Percentiles rank a stretch among this genome's conserved stretches.
Conservation (phyloP, 2,888 invertebrate species). For the Allophyes oxyacanthae region DNA sequence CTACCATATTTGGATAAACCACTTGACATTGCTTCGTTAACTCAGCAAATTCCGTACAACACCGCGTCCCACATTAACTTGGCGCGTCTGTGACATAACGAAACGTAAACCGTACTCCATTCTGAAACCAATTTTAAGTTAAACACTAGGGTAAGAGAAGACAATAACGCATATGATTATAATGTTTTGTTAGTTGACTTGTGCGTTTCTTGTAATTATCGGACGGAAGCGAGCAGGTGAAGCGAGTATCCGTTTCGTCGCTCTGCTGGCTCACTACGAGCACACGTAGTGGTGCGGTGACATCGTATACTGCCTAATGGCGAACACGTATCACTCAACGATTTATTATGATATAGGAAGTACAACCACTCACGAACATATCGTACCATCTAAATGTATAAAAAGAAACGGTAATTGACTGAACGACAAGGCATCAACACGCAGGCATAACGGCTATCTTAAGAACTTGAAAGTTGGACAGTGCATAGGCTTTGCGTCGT, state of each 20-base stretch:
- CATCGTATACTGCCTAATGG: slow-evolving; percentile 60
- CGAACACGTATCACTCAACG: slow-evolving; percentile 29
- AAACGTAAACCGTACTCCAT: slow-evolving; percentile 8
- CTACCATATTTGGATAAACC: slow-evolving; percentile 50
- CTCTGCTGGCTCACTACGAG: slow-evolving; percentile 59
- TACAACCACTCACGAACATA: too few species aligned
- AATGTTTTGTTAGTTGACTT: slow-evolving; percentile 55
- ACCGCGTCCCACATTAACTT: slow-evolving; percentile 10
- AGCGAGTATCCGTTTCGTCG: slow-evolving; percentile 82
- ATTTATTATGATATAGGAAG: slow-evolving; percentile 13
- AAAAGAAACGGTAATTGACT: too few species aligned
- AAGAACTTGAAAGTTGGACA: too few species aligned
- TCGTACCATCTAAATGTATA: too few species aligned
- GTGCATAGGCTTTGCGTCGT: too few species aligned
- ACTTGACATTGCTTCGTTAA: slow-evolving; percentile 46
- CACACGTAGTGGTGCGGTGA: slow-evolving; percentile 60
- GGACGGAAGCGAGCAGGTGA: slow-evolving; percentile 83
- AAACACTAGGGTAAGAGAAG: slow-evolving; percentile 14
- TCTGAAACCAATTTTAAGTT: slow-evolving; percentile 9
- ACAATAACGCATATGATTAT: slow-evolving; percentile 34
- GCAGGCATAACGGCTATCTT: too few species aligned
- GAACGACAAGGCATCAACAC: too few species aligned
- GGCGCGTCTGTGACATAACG: slow-evolving; percentile 16
- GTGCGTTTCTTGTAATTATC: slow-evolving; percentile 79
- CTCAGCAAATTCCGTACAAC: slow-evolving; percentile 33